Conservation (phyloP, 2,113 vertebrate genomes). For the Arenaria interpres region DNA sequence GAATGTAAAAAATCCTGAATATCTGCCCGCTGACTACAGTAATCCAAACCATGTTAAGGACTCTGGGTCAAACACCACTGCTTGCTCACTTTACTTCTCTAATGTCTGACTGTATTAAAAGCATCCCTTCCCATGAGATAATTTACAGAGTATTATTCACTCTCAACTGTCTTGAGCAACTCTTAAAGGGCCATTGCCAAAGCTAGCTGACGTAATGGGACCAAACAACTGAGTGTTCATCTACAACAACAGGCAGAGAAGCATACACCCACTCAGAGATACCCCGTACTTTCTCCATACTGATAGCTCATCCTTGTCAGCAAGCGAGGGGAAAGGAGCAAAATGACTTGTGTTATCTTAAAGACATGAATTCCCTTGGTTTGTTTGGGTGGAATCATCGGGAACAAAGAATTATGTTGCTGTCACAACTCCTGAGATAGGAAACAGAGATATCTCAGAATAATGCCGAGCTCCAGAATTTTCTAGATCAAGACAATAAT, state of each 20-base stretch:
- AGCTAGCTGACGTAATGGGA: not conserved
- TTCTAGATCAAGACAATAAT: not conserved
- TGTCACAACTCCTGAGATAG: not conserved
- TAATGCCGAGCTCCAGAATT: not conserved
- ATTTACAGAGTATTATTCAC: slow-evolving; percentile 38
- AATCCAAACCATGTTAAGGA: not conserved
- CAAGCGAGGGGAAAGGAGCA: not conserved
- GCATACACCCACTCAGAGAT: not conserved
- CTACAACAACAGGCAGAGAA: not conserved
- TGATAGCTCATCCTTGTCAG: not conserved
- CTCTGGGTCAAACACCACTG: not conserved
- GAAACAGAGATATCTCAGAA: not conserved
- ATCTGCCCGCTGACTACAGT: slow-evolving; percentile 15
- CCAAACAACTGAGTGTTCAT: not conserved
- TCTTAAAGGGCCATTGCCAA: not conserved
- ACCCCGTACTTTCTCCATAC: not conserved
- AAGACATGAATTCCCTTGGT: not conserved
- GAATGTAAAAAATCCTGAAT: slow-evolving; percentile 44
- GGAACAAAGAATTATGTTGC: not conserved
- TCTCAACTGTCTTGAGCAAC: slow-evolving; percentile 20
- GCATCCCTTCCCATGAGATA: not conserved
- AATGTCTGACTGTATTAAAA: not conserved
- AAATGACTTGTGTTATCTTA: not conserved
- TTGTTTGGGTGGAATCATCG: not conserved
- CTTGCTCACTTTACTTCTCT: slow-evolving; percentile 26